Evolutionary conservation across 2,797 vertebrate genomes (phyloP), one percentile per base, ranked within the genome.

Genomic region (Sebastes miniatus): DNA sequence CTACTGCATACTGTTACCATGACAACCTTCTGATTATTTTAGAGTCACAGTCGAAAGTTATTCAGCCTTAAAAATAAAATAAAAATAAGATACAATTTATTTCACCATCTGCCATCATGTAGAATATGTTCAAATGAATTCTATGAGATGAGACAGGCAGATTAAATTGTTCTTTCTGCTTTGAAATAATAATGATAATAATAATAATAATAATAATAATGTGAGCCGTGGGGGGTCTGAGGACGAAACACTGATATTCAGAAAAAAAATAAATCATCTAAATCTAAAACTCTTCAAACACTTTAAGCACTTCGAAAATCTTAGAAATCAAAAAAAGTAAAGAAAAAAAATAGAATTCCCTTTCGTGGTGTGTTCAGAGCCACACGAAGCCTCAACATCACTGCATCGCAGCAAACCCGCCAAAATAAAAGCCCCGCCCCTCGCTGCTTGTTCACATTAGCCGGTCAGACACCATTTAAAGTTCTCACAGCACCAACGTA

Each of bases 221-320:
- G 11, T 62, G 22, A 69, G 43, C 43, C 43, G 16, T 57, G 36
- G 47, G 91, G 85, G 81, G 80, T 84, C 79, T 43, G 20, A 81
- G 75, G 59, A 34, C 66, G 81, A 88, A 92, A 87, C 75, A 86
- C 65, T 85, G 79, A 74, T 69, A 27, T 70, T 83, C 66, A 85
- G 27, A 76, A 24, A 43, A 43, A 80, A 75, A 62, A 32, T 3
- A 86, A 88, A 84, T 54, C 13, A 36, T 72, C 89, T 89, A 83
- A 91, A 87, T 18, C 83, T 84, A 77, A 76, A 87, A 84, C 63
- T 88, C 83, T 75, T 86, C 76, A 80, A 91, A 92, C 79, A 79
- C 77, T 47, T 87, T 88, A 10, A 94, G 88, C 89, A 91, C 91
- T 95, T 93, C 88, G 85, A 91, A 91, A 84, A 83, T 86, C 39